Conservation (phyloP, 2,888 invertebrate species). For the Perdita meconis region DNA sequence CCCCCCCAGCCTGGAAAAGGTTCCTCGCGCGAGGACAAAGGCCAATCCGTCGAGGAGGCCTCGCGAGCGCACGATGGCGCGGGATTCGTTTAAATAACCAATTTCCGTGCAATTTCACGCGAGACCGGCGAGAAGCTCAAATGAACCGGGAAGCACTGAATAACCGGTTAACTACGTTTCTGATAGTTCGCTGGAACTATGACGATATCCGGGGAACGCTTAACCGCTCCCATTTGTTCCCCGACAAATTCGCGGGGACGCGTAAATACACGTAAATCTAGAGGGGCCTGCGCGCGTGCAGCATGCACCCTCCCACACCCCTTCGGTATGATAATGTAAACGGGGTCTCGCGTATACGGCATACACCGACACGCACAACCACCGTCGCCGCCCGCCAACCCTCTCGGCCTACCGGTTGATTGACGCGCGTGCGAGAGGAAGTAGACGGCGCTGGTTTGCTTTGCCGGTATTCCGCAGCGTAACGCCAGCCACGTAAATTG, state of each 20-base stretch:
- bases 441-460: constrained; percentile 61
- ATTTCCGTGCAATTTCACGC: constrained; percentile 47
- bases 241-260: constrained; percentile 58
- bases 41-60: background rate
- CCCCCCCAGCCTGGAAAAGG: background rate
- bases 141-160: constrained; percentile 46
- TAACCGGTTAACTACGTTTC: constrained; percentile 57
- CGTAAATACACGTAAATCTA: constrained; percentile 57
- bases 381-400: background rate
- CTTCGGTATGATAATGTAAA: constrained; percentile 54
- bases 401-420: constrained; percentile 52
- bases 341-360: constrained; percentile 47
- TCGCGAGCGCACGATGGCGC: background rate
- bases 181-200: constrained; percentile 54
- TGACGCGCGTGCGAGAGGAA: constrained; percentile 63
- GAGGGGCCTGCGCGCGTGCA: constrained; percentile 33
- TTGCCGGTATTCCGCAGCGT: constrained; percentile 64
- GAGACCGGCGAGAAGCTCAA: constrained; percentile 39
- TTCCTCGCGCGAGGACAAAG: background rate
- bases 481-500: constrained; percentile 74
- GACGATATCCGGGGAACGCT: constrained; percentile 55
- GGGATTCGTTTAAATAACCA: constrained; percentile 37
- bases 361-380: constrained; percentile 39
- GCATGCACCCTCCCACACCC: background rate
- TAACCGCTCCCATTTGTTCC: constrained; percentile 58